Percentiles rank a stretch among this genome's conserved stretches.
phyloP scores from a whole-genome alignment of 1,140 invertebrate genomes.

The Drosophila burlai region DNA sequence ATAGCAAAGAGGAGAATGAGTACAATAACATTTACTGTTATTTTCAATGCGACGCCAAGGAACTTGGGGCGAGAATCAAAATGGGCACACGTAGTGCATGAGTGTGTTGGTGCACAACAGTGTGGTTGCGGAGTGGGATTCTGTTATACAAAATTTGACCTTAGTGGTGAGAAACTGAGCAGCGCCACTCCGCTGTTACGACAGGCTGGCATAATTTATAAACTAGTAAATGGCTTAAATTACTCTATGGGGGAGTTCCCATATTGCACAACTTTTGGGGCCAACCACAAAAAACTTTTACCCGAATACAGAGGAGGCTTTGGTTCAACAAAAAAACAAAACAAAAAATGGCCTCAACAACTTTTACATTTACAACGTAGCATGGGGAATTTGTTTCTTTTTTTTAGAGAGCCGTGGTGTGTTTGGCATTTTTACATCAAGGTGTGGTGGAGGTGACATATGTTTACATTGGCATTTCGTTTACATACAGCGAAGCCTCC shows the following conservation, averaged over 20 bases:
- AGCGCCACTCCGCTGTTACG: constrained; percentile 15
- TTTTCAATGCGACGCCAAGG: constrained; percentile 54
- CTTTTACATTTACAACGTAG: constrained; percentile 66
- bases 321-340: constrained; percentile 1
- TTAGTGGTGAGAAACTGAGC: constrained; percentile 49
- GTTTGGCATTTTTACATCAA: constrained; percentile 20
- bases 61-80: constrained; percentile 42
- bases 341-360: constrained; percentile 39
- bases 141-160: constrained; percentile 61
- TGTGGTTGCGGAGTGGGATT: constrained; percentile 16
- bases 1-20: constrained; percentile 39
- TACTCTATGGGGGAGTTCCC: constrained; percentile 8
- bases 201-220: constrained; percentile 32
- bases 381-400: constrained; percentile 45
- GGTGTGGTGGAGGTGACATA: constrained; percentile 23
- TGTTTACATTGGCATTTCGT: constrained; percentile 37
- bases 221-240: constrained; percentile 36
- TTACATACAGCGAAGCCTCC: constrained; percentile 9
- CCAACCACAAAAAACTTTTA: constrained; percentile 19
- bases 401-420: constrained; percentile 39
- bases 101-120: constrained; percentile 6
- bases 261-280: constrained; percentile 37
- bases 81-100: constrained; percentile 45
- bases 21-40: constrained; percentile 66
- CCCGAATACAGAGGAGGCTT: constrained; percentile 19